Evolutionary conservation across 2,888 invertebrate species (phyloP), one percentile per base, ranked within the genome.

Genomic region (Papilio elwesi): DNA sequence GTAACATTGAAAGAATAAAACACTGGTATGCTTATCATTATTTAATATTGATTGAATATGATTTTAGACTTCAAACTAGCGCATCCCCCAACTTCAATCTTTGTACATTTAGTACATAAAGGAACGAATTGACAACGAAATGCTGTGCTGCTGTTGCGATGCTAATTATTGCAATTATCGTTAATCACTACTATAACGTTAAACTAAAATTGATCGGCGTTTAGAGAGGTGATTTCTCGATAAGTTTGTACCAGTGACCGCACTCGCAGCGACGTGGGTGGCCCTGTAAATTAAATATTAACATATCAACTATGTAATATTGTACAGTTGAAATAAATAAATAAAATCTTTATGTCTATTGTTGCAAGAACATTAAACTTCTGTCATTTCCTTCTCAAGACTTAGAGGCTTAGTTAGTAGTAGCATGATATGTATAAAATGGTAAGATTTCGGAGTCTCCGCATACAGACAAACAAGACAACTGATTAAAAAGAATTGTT

Each of bases 241-340:
- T 95, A 82, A 99, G 95, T 94, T 98, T 98, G 95, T 98, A 99
- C 98, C 98, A 99, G 88, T 98, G 96, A 73, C 99, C 99, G 89
- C 99, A 99, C 87, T 97, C 97, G 87, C 99, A 99, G 82, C 99
- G 96, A 86, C 97, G 97, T 75, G 98, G 96, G 81, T 96, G 96
- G 53, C 97, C 99, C 94, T 96, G 95, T 47, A 87, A 89, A 43
- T 9, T 10, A 65, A 67, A 76, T 26, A 26, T 26, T 26, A 78
- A 49, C n/a, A 8, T 38, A 65, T 13, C n/a, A 52, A 38, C 11
- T 26, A 26, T 53, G 16, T 52, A 69, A 48, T 53, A n/a, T 15
- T 51, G 16, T 26, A 59, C 52, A n/a, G n/a, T n/a, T n/a, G n/a
- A n/a, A n/a, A n/a, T n/a, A n/a, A n/a, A n/a, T n/a, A n/a, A n/a